Percentiles rank a stretch among this genome's conserved stretches.
Conservation (phyloP, 2,888 invertebrate species). For the Gasteruption jaculator region DNA sequence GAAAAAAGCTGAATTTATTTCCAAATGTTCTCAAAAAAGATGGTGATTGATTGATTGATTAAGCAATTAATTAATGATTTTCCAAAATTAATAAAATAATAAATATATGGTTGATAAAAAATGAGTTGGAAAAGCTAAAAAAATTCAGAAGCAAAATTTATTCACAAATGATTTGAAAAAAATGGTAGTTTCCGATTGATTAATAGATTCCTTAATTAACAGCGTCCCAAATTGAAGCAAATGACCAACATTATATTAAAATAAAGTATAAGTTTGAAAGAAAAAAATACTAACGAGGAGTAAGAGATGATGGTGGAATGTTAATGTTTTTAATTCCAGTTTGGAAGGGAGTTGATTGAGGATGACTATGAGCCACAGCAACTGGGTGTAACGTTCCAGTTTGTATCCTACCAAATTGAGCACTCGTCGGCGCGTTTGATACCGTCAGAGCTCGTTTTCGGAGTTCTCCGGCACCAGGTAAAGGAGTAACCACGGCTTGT, state of each 20-base stretch:
- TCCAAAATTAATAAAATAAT: no score
- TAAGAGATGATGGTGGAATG: conserved; percentile 25
- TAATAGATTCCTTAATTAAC: no score
- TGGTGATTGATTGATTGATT: no score
- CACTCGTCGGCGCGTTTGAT: conserved; percentile 28
- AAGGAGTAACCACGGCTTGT: conserved; percentile 25
- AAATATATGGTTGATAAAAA: no score
- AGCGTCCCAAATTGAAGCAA: no score
- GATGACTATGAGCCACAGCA: conserved; percentile 26
- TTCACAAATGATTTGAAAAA: no score
- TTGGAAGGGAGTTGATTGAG: conserved; percentile 28
- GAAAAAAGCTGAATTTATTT: no score
- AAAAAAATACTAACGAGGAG: conserved; percentile 34
- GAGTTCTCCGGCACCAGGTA: conserved; percentile 30
- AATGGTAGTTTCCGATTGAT: no score
- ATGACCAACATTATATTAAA: no score
- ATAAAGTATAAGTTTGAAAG: neutral
- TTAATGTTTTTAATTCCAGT: conserved; percentile 31
- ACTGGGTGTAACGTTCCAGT: conserved; percentile 25
- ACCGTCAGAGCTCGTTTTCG: conserved; percentile 36
- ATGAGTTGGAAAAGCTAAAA: no score
- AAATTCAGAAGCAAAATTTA: no score
- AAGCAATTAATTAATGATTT: no score
- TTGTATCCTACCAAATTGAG: conserved; percentile 26
- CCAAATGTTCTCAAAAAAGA: neutral